Evolutionary conservation across 2,797 vertebrate genomes (phyloP).

Genomic region (Pteronotus mesoamericanus): DNA sequence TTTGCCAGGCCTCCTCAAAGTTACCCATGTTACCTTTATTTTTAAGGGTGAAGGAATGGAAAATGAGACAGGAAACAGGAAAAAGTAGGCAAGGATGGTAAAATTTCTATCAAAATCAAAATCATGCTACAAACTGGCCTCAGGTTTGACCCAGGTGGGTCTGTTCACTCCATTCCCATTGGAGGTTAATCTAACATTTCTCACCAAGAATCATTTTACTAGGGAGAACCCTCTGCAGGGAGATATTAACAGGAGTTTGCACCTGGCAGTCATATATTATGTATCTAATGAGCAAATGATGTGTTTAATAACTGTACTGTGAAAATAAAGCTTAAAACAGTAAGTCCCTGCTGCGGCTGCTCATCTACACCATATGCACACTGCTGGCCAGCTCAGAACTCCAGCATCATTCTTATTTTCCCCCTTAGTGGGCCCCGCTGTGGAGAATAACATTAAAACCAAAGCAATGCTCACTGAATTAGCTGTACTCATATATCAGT

Average conservation of each 20-base stretch:
- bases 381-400: background rate
- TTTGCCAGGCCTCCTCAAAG: background rate
- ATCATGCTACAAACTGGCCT: background rate
- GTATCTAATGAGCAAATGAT: conserved; percentile 74
- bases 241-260: conserved; percentile 51
- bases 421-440: conserved; percentile 8
- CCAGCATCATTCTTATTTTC: background rate
- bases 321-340: conserved; percentile 72
- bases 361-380: conserved; percentile 18
- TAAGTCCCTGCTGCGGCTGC: conserved; percentile 50
- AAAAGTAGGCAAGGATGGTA: background rate
- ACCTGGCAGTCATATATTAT: conserved; percentile 72
- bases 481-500: background rate
- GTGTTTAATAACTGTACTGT: conserved; percentile 76
- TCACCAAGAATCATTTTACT: background rate
- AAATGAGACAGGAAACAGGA: background rate
- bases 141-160: background rate
- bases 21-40: background rate
- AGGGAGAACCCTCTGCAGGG: background rate
- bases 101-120: background rate
- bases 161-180: background rate
- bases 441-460: conserved; percentile 53
- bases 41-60: background rate
- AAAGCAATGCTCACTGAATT: conserved; percentile 48
- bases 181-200: background rate